Evolutionary conservation across 2,797 vertebrate genomes (phyloP).

Genomic region (Pipistrellus nathusii): DNA sequence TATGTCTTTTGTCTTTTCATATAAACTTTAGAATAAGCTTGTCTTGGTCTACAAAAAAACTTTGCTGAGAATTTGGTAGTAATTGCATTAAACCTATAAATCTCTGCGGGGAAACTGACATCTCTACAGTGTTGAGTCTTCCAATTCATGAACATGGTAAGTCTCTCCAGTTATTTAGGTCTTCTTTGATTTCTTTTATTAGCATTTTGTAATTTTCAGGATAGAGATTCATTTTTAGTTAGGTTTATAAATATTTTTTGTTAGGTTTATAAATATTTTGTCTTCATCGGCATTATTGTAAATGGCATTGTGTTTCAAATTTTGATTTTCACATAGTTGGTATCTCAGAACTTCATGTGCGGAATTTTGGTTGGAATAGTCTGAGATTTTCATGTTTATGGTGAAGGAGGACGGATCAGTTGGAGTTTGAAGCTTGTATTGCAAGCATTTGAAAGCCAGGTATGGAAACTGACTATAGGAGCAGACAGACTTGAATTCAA

Average conservation of each 20-base stretch:
- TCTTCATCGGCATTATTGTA: slow-evolving; percentile 45
- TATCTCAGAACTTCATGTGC: slow-evolving; percentile 37
- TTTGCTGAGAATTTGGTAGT: slow-evolving; percentile 51
- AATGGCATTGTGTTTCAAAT: slow-evolving; percentile 40
- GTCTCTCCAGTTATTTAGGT: slow-evolving; percentile 21
- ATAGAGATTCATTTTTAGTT: slow-evolving; percentile 38
- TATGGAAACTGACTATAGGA: not conserved
- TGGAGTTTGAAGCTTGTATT: slow-evolving; percentile 35
- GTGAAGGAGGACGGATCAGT: slow-evolving; percentile 27
- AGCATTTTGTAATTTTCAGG: slow-evolving; percentile 58
- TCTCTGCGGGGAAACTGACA: slow-evolving; percentile 2
- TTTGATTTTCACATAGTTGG: not conserved
- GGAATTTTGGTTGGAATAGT: slow-evolving; percentile 33
- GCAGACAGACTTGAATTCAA: slow-evolving; percentile 28
- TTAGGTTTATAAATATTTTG: slow-evolving; percentile 47
- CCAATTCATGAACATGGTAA: not conserved
- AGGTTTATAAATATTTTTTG: slow-evolving; percentile 29
- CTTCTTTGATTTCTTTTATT: slow-evolving; percentile 55
- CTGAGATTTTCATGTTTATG: slow-evolving; percentile 32
- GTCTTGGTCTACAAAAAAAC: slow-evolving; percentile 45
- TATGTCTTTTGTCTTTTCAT: slow-evolving; percentile 47
- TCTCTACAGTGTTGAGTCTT: not conserved
- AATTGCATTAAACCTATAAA: not conserved
- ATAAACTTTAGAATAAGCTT: slow-evolving; percentile 52
- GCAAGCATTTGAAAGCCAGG: not conserved